phyloP scores from a whole-genome alignment of 2,797 vertebrate species.

The Apogon hyalosoma region DNA sequence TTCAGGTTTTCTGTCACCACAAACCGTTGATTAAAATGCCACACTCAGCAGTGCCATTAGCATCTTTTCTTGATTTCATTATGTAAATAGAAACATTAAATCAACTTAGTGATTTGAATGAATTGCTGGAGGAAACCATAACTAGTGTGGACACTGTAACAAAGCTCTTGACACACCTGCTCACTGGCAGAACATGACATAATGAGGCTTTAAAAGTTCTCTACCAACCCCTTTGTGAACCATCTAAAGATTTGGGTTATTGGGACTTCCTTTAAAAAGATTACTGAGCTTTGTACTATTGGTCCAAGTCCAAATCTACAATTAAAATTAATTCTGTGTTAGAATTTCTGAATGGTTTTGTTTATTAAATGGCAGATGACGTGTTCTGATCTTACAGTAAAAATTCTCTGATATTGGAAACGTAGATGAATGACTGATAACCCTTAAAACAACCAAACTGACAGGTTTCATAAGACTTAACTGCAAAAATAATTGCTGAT shows the following conservation, averaged over 20 bases:
- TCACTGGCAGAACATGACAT: constrained; percentile 25
- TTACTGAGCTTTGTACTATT: constrained; percentile 14
- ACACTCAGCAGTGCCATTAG: constrained; percentile 55
- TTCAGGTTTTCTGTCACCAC: constrained; percentile 41
- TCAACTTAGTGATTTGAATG: constrained; percentile 37
- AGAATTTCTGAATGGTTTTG: constrained; percentile 5
- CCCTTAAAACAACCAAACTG: background rate
- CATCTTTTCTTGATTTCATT: constrained; percentile 42
- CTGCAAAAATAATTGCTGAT: constrained; percentile 53
- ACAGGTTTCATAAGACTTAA: constrained; percentile 14
- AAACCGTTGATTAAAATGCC: constrained; percentile 55
- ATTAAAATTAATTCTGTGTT: background rate
- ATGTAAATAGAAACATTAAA: constrained; percentile 43
- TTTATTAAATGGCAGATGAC: background rate
- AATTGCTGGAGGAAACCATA: constrained; percentile 14
- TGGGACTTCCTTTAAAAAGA: constrained; percentile 1
- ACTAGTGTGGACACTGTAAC: constrained; percentile 35
- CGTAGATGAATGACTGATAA: background rate
- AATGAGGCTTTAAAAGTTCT: constrained; percentile 24
- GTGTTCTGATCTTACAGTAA: constrained; percentile 5
- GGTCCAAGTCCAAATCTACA: constrained; percentile 9
- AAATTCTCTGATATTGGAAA: background rate
- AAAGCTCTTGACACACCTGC: constrained; percentile 31
- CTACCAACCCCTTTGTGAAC: constrained; percentile 7
- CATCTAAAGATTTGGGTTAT: constrained; percentile 9